Percentiles rank a stretch among this genome's conserved stretches.
Conservation (phyloP, 92 coral and sea anemone genomes). For the Phenganax subtilis region DNA sequence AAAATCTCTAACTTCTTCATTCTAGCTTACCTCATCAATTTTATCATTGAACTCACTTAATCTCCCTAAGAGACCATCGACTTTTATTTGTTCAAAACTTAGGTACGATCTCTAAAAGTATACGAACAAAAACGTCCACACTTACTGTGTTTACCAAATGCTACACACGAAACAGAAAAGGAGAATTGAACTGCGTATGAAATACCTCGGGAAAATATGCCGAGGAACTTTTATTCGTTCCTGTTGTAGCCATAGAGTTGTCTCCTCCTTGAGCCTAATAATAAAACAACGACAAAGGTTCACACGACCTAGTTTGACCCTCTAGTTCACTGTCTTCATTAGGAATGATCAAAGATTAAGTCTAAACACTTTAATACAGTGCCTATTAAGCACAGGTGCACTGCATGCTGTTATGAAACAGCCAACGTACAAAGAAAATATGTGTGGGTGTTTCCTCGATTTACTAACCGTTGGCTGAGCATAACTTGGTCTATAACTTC, state of each 20-base stretch:
- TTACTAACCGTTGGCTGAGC: slow-evolving; percentile 24
- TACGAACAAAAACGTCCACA: not conserved
- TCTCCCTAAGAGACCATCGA: slow-evolving; percentile 67
- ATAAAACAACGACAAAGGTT: not conserved
- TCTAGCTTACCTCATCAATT: slow-evolving; percentile 60
- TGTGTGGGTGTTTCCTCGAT: not conserved
- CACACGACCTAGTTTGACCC: not conserved
- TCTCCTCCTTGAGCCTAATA: slow-evolving; percentile 19
- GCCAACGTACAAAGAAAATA: not conserved
- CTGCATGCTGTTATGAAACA: not conserved
- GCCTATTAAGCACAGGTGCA: too few relatives aligned
- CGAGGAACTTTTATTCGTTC: not conserved
- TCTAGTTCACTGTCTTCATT: not conserved
- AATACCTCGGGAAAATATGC: slow-evolving; percentile 78
- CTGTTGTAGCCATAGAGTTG: slow-evolving; percentile 43
- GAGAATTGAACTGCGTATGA: not conserved
- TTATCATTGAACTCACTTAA: slow-evolving; percentile 65
- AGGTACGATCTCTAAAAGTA: slow-evolving; percentile 59
- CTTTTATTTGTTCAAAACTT: slow-evolving; percentile 76
- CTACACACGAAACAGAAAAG: not conserved
- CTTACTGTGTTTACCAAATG: not conserved
- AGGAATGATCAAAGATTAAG: too few relatives aligned
- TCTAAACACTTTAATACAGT: too few relatives aligned
- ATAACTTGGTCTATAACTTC: slow-evolving; percentile 43
- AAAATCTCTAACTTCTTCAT: not conserved